phyloP scores from a whole-genome alignment of 2,113 vertebrate species.

The Kryptolebias marmoratus region DNA sequence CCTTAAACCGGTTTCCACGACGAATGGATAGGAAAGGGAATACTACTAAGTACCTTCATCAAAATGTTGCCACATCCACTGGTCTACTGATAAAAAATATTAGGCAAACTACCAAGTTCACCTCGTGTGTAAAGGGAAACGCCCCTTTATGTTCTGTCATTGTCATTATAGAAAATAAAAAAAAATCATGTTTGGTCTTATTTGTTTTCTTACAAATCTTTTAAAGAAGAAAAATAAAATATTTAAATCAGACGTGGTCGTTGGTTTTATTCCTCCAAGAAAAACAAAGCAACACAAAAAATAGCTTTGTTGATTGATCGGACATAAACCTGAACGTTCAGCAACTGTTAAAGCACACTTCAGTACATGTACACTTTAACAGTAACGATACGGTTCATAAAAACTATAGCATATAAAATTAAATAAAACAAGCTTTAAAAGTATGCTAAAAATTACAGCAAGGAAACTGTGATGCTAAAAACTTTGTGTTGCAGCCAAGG shows the following conservation, averaged over 20 bases:
- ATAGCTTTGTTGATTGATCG: background rate
- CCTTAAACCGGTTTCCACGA: conserved; percentile 14
- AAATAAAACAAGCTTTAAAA: too few relatives aligned
- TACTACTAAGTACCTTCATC: conserved; percentile 45
- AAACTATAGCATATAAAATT: too few relatives aligned
- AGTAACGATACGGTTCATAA: too few relatives aligned
- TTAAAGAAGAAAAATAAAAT: conserved; percentile 76
- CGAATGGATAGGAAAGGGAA: conserved; percentile 60
- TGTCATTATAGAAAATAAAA: conserved; percentile 60
- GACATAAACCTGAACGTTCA: background rate
- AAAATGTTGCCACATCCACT: conserved; percentile 63
- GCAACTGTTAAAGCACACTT: background rate
- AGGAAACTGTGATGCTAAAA: too few relatives aligned
- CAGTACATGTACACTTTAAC: background rate
- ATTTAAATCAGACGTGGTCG: conserved; percentile 69
- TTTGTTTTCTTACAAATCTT: conserved; percentile 78
- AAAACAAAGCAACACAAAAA: background rate
- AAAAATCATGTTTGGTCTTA: conserved; percentile 71
- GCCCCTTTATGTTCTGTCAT: conserved; percentile 58
- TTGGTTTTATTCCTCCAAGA: conserved; percentile 20
- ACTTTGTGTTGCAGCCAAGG: too few relatives aligned
- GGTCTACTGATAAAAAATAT: conserved; percentile 75
- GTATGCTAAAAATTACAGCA: too few relatives aligned
- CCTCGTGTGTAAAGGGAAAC: conserved; percentile 58
- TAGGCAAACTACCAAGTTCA: conserved; percentile 72